phyloP scores from a whole-genome alignment of 1,140 invertebrate species.

The Delia radicum region DNA sequence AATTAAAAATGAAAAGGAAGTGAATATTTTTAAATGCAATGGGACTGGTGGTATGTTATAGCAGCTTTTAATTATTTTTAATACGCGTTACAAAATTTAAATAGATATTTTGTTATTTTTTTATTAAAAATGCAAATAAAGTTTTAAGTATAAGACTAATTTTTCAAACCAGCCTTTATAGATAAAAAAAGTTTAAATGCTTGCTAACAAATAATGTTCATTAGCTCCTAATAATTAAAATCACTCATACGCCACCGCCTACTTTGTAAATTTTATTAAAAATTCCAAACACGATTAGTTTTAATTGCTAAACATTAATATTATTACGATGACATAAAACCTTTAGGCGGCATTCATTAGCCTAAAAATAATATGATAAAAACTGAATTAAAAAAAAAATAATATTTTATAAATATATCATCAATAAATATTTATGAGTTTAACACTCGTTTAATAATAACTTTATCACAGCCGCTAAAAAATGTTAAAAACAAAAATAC shows the following conservation, averaged over 20 bases:
- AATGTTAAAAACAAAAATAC: neutral
- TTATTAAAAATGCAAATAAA: too few species aligned
- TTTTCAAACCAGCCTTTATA: too few species aligned
- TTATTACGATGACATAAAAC: neutral
- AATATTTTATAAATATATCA: conserved; percentile 1
- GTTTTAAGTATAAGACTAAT: too few species aligned
- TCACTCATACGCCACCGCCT: neutral
- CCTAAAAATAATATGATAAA: neutral
- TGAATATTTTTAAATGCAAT: neutral
- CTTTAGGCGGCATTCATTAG: neutral
- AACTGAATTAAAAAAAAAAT: too few species aligned
- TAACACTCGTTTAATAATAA: neutral
- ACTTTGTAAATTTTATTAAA: neutral
- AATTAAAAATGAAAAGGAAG: neutral
- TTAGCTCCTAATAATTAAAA: too few species aligned
- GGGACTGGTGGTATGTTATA: neutral
- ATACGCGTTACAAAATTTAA: neutral
- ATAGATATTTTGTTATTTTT: too few species aligned
- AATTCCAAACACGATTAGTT: neutral
- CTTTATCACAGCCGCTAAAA: neutral
- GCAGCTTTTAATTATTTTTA: conserved; percentile 7
- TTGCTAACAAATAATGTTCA: too few species aligned
- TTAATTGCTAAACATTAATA: conserved; percentile 13
- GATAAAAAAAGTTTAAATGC: too few species aligned
- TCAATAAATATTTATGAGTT: conserved; percentile 24